phyloP scores from a whole-genome alignment of 2,113 vertebrate species.

The Maccullochella peelii region DNA sequence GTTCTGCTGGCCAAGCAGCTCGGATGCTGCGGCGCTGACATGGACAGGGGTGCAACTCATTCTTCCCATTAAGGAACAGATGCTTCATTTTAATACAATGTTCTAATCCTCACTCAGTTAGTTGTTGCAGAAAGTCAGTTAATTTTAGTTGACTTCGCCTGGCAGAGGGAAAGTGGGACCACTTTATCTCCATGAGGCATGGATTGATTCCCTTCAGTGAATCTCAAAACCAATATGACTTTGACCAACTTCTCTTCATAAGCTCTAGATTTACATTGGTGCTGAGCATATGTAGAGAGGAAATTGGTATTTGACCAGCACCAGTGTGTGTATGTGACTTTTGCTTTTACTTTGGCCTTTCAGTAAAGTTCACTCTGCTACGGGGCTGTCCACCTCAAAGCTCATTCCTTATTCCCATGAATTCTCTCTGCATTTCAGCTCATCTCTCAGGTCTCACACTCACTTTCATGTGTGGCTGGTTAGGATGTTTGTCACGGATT shows the following conservation, averaged over 20 bases:
- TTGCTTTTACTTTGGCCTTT: constrained; percentile 40
- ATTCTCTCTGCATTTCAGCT: constrained; percentile 40
- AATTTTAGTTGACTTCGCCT: constrained; percentile 61
- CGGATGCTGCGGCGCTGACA: constrained; percentile 24
- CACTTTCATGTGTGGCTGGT: constrained; percentile 57
- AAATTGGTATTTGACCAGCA: constrained; percentile 68
- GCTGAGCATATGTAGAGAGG: constrained; percentile 60
- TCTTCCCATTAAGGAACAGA: constrained; percentile 49
- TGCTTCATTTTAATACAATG: constrained; percentile 60
- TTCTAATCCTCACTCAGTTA: constrained; percentile 51
- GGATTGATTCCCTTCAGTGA: constrained; percentile 54
- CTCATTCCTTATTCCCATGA: constrained; percentile 36
- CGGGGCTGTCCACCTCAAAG: constrained; percentile 41
- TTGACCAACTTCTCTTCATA: constrained; percentile 61
- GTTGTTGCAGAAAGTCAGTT: constrained; percentile 61
- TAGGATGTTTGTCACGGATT: constrained; percentile 69
- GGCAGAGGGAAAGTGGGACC: constrained; percentile 33
- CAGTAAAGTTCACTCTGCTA: constrained; percentile 53
- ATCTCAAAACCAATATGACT: constrained; percentile 66
- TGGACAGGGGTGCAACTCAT: constrained; percentile 28
- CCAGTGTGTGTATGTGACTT: constrained; percentile 40
- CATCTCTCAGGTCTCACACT: constrained; percentile 21
- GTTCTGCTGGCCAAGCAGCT: constrained; percentile 61
- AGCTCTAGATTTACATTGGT: constrained; percentile 61
- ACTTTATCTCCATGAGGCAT: constrained; percentile 52